Evolutionary conservation across 2,113 vertebrate species (phyloP), one percentile per base, ranked within the genome.

Genomic region (Trachemys scripta): DNA sequence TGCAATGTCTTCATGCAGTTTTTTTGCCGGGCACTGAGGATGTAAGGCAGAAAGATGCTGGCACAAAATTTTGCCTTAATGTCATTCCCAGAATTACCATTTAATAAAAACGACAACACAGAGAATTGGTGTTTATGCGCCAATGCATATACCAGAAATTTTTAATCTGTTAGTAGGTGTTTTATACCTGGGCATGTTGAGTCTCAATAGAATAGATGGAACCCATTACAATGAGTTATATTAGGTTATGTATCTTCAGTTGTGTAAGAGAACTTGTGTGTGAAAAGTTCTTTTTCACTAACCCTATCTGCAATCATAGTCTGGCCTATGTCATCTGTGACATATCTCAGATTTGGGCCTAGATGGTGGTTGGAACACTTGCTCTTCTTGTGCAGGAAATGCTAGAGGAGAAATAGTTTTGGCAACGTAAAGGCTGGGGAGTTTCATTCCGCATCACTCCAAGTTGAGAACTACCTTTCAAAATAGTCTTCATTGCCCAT

Each of bases 291-390:
- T 90, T 95, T 94, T 93, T 92, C 87, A 88, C 72, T 97, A 96
- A 96, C 88, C 56, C 95, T 94, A 96, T 95, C 90, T 90, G 92
- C 76, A 90, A 35, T 91, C 93, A 96, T 89, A 87, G 87, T 79
- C 93, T 95, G 92, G 89, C 93, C 31, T 45, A 35, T 96, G 47
- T 96, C 93, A 89, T 95, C 80, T 90, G 72, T 96, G 93, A 87
- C 72, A 79, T 88, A 83, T 88, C 91, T 96, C 90, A 97, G 93
- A 97, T 98, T 45, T 96, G 49, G 49, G 10, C 95, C 96, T 96
- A 97, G 91, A 96, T 95, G 94, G 90, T 95, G 94, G 29, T 8
- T 57, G 69, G 96, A 96, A 82, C n/a, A 88, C 76, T 97, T 92
- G 49, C 14, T 89, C 24, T 75, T 81, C 79, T 94, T 86, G 35